Conservation (phyloP, 2,888 invertebrate genomes). For the Tachina lurida region DNA sequence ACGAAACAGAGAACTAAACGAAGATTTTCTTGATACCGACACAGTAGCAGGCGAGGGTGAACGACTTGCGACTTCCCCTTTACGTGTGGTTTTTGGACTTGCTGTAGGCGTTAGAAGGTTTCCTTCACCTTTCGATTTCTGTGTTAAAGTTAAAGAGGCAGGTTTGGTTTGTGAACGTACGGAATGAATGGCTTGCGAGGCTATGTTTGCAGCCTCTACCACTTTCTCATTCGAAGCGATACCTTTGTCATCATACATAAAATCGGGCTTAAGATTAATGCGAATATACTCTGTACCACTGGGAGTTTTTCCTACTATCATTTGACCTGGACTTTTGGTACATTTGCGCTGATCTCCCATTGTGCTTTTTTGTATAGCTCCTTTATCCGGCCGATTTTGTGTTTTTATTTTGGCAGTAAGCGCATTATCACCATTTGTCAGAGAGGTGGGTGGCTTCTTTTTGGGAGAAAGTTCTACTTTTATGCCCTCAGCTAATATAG, state of each 20-base stretch:
- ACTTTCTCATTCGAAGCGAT: conserved; percentile 82
- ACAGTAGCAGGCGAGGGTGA: conserved; percentile 88
- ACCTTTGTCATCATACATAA: conserved; percentile 86
- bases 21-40: conserved; percentile 89
- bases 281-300: conserved; percentile 85
- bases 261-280: conserved; percentile 89
- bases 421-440: conserved; percentile 77
- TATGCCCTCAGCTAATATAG: conserved; percentile 86
- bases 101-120: conserved; percentile 83
- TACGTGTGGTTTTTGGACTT: conserved; percentile 83
- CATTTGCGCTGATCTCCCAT: conserved; percentile 78
- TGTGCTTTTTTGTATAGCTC: conserved; percentile 60
- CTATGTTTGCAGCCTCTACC: conserved; percentile 78
- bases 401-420: conserved; percentile 64
- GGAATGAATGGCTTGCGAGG: conserved; percentile 76
- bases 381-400: conserved; percentile 68
- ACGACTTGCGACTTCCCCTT: conserved; percentile 81
- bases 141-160: conserved; percentile 84
- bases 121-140: conserved; percentile 76
- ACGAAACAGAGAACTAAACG: conserved; percentile 90
- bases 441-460: conserved; percentile 73
- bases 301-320: conserved; percentile 81
- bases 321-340: conserved; percentile 80
- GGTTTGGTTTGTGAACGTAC: conserved; percentile 84
- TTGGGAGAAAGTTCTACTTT: conserved; percentile 82